Evolutionary conservation across 2,888 invertebrate genomes (phyloP).

Genomic region (Eristalinus sepulchralis): DNA sequence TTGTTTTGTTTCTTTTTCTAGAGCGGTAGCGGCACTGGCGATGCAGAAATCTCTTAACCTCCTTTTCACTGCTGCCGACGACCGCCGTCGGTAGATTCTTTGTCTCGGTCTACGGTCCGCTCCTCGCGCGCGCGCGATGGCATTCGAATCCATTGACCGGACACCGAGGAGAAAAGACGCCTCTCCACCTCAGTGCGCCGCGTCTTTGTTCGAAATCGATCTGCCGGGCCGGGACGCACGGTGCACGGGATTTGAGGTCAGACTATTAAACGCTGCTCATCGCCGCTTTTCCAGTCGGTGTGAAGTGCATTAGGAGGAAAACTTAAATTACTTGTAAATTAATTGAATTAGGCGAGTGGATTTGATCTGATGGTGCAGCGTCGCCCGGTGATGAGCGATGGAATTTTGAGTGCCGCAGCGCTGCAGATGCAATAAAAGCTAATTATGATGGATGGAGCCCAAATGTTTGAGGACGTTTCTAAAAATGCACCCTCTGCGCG

Average conservation of each 20-base stretch:
- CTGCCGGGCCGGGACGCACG: slow-evolving; percentile 3
- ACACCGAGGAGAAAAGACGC: slow-evolving; percentile 54
- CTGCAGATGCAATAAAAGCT: slow-evolving; percentile 30
- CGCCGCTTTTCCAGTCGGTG: not conserved
- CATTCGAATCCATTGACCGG: slow-evolving; percentile 57
- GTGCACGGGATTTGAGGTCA: slow-evolving; percentile 48
- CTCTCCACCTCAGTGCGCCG: not conserved
- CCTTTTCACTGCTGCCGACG: slow-evolving; percentile 28
- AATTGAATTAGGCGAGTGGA: slow-evolving; percentile 37
- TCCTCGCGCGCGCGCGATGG: slow-evolving; percentile 8
- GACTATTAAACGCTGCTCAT: slow-evolving; percentile 30
- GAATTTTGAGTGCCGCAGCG: slow-evolving; percentile 10
- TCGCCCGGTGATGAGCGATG: not conserved
- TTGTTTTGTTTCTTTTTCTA: slow-evolving; percentile 23
- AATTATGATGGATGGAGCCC: slow-evolving; percentile 39
- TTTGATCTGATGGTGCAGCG: not conserved
- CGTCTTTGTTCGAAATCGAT: slow-evolving; percentile 32
- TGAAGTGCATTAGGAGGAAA: not conserved
- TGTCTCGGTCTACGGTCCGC: slow-evolving; percentile 43
- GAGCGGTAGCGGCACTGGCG: slow-evolving; percentile 41
- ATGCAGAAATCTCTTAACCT: slow-evolving; percentile 68
- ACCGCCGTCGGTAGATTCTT: slow-evolving; percentile 45
- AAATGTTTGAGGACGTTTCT: not conserved
- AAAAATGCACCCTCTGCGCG: not conserved
- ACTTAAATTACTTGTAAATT: slow-evolving; percentile 31